Conservation (phyloP, 2,113 vertebrate species). For the Takifugu bimaculatus region DNA sequence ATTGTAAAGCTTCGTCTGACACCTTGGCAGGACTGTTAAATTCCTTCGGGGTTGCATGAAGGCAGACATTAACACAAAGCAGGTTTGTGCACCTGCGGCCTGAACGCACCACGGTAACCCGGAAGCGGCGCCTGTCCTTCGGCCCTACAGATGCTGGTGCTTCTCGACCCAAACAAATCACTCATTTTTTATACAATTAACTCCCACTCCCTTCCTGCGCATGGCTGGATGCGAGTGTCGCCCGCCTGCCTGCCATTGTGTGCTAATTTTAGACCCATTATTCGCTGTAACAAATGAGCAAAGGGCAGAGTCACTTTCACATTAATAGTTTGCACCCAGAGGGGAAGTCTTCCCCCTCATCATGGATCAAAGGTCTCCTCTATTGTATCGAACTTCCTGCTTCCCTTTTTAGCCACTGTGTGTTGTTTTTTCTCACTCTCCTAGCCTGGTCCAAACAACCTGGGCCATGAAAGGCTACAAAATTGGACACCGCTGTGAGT, state of each 20-base stretch:
- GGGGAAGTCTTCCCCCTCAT: constrained; percentile 75
- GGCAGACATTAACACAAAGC: background rate
- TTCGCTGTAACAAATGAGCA: constrained; percentile 75
- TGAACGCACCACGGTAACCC: background rate
- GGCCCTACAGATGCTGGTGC: constrained; percentile 38
- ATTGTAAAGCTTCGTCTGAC: constrained; percentile 2
- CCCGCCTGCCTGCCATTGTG: constrained; percentile 84
- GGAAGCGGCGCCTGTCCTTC: background rate
- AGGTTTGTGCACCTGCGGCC: constrained; percentile 8
- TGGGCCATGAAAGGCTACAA: constrained; percentile 18
- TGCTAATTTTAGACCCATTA: constrained; percentile 93
- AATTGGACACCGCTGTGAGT: constrained; percentile 50
- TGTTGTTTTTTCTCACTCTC: constrained; percentile 74
- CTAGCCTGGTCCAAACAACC: constrained; percentile 24
- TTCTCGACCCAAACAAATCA: constrained; percentile 71
- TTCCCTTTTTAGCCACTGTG: constrained; percentile 75
- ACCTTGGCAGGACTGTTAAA: background rate
- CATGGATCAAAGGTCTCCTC: constrained; percentile 89
- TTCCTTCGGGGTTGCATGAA: background rate
- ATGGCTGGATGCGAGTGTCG: constrained; percentile 71
- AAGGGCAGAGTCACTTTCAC: constrained; percentile 82
- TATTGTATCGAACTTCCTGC: constrained; percentile 93
- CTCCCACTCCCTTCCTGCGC: constrained; percentile 77
- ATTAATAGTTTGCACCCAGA: constrained; percentile 76
- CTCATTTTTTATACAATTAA: constrained; percentile 78